Base-by-base conservation (phyloP, 2,888 invertebrate species). In the Quadroppia sp. region DNA sequence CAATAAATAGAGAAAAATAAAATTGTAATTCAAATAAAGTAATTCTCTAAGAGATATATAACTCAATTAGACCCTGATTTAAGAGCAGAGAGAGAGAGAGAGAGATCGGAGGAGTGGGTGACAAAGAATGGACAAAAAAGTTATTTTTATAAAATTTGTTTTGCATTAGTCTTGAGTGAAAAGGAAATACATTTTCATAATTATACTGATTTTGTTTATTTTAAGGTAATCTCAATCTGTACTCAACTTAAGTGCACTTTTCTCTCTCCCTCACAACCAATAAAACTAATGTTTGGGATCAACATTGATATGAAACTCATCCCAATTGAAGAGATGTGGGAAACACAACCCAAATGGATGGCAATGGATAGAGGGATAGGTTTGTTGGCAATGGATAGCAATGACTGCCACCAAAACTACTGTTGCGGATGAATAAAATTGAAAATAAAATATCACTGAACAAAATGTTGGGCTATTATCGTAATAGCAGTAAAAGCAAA, bases 221-320 rank as follows among this genome's bases (percentile, higher is more conserved):
- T 61, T 59, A 32, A 61, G 61, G 61, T 56, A 56, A 61, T 61
- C 61, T 61, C 28, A 32, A 61, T 61, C 32, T 61, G 61, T 61
- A 61, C 61, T 61, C 61, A 61, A 61, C 61, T 61, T 61, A 61
- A 61, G 61, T 61, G 61, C 61, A 61, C 61, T 61, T 61, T 61
- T 61, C 17, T 15, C 15, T 36, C 36, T 48, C 6, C 32, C 30
- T 61, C 30, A 61, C 30, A 61, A 30, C 11, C 61, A 61, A 61
- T 61, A 61, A 61, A 61, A 61, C 61, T 61, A 61, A 61, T 61
- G 61, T 61, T 61, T 15, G n/a, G 61, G 61, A 61, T 61, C 61
- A 61, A 30, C n/a, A 32, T 15, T 61, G 32, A 61, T 61, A 61
- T 61, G 32, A 15, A 59, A 53, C 13, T 6, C 61, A 61, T 32